Conservation (phyloP, 2,797 vertebrate species). For the Coranthus polyacanthus region DNA sequence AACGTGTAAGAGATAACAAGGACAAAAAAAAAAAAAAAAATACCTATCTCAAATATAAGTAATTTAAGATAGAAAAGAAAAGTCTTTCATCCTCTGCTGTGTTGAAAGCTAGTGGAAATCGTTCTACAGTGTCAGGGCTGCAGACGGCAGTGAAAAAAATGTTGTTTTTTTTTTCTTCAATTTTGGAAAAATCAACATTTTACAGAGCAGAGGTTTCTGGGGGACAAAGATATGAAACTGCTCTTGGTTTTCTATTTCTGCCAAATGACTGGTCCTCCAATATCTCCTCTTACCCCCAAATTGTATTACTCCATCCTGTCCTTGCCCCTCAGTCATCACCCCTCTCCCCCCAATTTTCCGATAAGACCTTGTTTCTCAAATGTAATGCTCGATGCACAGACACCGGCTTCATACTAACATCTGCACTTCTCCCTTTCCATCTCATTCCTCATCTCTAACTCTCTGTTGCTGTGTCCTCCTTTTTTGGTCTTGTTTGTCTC, state of each 20-base stretch:
- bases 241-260: conserved; percentile 69
- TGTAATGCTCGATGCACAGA: conserved; percentile 57
- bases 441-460: conserved; percentile 55
- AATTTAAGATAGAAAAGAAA: no score
- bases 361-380: conserved; percentile 71
- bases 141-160: no score
- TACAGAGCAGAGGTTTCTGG: conserved; percentile 53
- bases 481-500: conserved; percentile 35
- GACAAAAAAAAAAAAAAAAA: no score
- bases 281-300: conserved; percentile 66
- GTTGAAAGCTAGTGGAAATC: no score
- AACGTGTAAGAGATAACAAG: no score
- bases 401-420: conserved; percentile 21
- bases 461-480: conserved; percentile 42
- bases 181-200: conserved; percentile 54
- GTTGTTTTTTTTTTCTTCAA: conserved; percentile 28
- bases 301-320: conserved; percentile 62
- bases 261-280: conserved; percentile 59
- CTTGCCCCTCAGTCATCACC: conserved; percentile 52
- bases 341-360: conserved; percentile 52
- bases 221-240: conserved; percentile 62
- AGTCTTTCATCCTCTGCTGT: no score
- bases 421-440: conserved; percentile 43
- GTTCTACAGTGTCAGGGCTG: no score
- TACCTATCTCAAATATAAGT: no score